phyloP scores from a whole-genome alignment of 2,797 vertebrate species.

The Trichosurus vulpecula region DNA sequence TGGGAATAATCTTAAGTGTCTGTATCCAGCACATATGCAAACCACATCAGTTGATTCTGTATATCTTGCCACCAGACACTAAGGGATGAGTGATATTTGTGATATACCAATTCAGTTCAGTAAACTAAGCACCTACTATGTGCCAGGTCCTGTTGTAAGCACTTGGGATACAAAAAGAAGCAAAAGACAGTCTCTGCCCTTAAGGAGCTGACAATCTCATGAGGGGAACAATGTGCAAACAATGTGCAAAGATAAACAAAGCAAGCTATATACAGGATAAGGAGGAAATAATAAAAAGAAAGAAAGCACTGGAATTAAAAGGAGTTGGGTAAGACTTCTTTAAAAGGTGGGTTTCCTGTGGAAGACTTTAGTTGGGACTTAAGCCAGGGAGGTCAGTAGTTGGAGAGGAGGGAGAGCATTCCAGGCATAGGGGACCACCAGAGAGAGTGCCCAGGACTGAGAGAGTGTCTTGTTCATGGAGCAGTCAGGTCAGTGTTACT shows the following conservation, averaged over 20 bases:
- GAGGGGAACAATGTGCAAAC: not conserved
- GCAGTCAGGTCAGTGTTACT: not conserved
- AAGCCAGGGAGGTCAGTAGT: not conserved
- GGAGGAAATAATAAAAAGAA: not conserved
- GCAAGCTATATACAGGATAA: not conserved
- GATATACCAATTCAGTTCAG: not conserved
- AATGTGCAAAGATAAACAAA: too few species aligned
- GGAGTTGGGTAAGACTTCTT: not conserved
- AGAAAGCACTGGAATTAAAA: not conserved
- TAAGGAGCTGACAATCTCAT: not conserved
- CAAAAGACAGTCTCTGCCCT: not conserved
- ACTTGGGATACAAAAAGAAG: not conserved
- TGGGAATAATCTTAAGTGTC: not conserved
- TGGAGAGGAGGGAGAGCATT: not conserved
- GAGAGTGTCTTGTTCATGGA: not conserved
- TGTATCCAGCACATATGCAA: not conserved
- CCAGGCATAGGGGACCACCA: not conserved
- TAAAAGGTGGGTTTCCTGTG: not conserved
- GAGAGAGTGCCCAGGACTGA: not conserved
- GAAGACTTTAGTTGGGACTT: not conserved
- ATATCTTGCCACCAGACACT: not conserved
- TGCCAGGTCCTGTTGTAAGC: not conserved
- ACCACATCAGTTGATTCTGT: not conserved
- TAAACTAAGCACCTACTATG: not conserved
- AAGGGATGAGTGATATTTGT: constrained; percentile 4